Percentiles rank a stretch among this genome's conserved stretches.
These are phyloP conservation scores for Leptodirus hochenwartii DNA, from an alignment of 2,888 invertebrate species.

Conservation along the genomic window DNA sequence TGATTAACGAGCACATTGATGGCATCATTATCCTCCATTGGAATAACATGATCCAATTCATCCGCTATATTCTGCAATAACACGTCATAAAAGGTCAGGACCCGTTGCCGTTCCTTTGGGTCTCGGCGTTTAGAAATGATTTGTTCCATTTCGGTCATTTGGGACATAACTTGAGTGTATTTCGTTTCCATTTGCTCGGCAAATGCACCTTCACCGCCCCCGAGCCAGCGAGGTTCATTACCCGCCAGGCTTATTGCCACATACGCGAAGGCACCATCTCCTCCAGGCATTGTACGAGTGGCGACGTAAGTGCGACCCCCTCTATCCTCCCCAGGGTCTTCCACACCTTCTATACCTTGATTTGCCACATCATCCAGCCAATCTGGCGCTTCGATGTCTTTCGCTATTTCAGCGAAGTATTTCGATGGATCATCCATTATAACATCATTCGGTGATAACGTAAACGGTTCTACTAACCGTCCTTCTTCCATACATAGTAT, in stretches of 20 bases:
- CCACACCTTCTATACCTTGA: conserved; percentile 11
- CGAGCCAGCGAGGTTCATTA: conserved; percentile 22
- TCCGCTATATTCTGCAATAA: conserved; percentile 26
- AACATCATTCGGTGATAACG: conserved; percentile 21
- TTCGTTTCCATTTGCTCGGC: conserved; percentile 19
- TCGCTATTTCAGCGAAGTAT: conserved; percentile 8
- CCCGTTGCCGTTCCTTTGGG: conserved; percentile 22
- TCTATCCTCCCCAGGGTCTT: conserved; percentile 13
- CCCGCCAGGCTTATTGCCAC: conserved; percentile 27
- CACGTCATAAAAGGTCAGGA: conserved; percentile 25
- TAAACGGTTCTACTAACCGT: conserved; percentile 23
- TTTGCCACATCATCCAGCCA: conserved; percentile 21
- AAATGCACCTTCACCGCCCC: conserved; percentile 21
- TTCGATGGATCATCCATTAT: conserved; percentile 19
- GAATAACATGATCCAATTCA: conserved; percentile 25
- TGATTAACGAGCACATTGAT: conserved; percentile 22
- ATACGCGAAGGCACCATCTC: conserved; percentile 29
- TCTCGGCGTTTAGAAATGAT: conserved; percentile 23
- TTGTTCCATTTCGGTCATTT: conserved; percentile 23
- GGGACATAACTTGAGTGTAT: conserved; percentile 20
- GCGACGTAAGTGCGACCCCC: conserved; percentile 28
- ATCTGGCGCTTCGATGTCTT: conserved; percentile 14
- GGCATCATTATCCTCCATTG: conserved; percentile 19
- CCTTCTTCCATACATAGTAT: conserved; percentile 27
- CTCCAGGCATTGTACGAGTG: conserved; percentile 26